Evolutionary conservation across 2,113 vertebrate species (phyloP).

Genomic region (Dinomys branickii): DNA sequence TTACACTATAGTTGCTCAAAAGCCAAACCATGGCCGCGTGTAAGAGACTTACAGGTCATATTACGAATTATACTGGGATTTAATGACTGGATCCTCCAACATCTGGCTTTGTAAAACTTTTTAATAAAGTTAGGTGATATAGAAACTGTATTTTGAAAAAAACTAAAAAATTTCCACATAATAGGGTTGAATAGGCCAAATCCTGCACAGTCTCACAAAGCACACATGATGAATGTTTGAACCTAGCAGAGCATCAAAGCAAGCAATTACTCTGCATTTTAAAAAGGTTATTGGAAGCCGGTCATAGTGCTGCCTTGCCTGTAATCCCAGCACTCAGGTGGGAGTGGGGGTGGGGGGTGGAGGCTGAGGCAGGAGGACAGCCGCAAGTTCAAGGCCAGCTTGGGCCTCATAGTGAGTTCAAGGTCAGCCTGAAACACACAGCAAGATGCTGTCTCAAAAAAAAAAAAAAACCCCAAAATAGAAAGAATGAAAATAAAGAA

Average conservation of each 20-base stretch:
- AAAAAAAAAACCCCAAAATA: neutral
- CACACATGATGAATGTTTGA: neutral
- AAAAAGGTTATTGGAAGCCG: neutral
- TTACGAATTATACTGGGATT: slow-evolving; percentile 10
- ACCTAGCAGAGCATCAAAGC: slow-evolving; percentile 27
- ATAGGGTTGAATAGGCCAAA: neutral
- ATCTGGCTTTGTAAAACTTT: slow-evolving; percentile 50
- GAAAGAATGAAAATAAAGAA: neutral
- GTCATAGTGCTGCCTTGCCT: neutral
- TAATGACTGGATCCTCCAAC: neutral
- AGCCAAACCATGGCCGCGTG: neutral
- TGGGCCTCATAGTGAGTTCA: neutral
- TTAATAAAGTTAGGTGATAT: slow-evolving; percentile 29
- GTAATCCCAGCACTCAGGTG: neutral
- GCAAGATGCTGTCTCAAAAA: neutral
- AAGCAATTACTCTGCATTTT: slow-evolving; percentile 23
- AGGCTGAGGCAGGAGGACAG: neutral
- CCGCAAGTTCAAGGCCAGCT: neutral
- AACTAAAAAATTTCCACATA: neutral
- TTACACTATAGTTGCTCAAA: slow-evolving; percentile 26
- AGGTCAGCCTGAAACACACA: neutral
- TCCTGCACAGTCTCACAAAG: neutral
- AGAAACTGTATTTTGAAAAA: neutral
- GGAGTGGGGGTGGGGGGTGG: neutral
- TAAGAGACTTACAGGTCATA: neutral